These are phyloP conservation scores for Microtus richardsoni DNA, from an alignment of 2,113 vertebrate species.

Conservation along the genomic window DNA sequence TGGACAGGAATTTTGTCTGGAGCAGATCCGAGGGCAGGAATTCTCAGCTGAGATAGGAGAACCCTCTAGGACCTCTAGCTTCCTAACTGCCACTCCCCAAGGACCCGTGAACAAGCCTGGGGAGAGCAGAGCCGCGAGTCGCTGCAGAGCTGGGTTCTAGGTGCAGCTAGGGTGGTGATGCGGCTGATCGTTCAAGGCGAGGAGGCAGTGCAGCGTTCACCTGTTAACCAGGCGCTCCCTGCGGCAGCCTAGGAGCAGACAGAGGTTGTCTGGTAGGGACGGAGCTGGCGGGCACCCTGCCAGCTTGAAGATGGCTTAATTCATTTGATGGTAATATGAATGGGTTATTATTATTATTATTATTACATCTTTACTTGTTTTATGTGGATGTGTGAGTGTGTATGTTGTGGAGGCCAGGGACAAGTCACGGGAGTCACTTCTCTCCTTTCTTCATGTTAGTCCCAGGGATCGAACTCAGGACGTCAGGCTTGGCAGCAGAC, in stretches of 20 bases:
- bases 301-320: neutral
- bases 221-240: neutral
- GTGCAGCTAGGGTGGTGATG: rapidly evolving
- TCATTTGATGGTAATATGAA: neutral
- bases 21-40: neutral
- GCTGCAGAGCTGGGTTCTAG: neutral
- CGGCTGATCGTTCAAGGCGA: too few species aligned
- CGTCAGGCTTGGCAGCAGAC: neutral
- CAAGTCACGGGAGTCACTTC: neutral
- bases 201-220: neutral
- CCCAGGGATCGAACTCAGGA: neutral
- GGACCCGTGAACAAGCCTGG: neutral
- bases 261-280: neutral
- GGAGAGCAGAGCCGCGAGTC: neutral
- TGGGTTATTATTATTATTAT: neutral
- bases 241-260: neutral
- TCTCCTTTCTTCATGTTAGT: neutral
- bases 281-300: neutral
- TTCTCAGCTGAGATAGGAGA: neutral
- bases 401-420: neutral
- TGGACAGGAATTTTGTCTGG: too few species aligned
- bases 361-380: neutral
- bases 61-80: neutral
- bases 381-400: neutral
- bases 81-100: neutral